Evolutionary conservation across 1,140 invertebrate genomes (phyloP), one percentile per base, ranked within the genome.

Genomic region (Argopecten irradians): DNA sequence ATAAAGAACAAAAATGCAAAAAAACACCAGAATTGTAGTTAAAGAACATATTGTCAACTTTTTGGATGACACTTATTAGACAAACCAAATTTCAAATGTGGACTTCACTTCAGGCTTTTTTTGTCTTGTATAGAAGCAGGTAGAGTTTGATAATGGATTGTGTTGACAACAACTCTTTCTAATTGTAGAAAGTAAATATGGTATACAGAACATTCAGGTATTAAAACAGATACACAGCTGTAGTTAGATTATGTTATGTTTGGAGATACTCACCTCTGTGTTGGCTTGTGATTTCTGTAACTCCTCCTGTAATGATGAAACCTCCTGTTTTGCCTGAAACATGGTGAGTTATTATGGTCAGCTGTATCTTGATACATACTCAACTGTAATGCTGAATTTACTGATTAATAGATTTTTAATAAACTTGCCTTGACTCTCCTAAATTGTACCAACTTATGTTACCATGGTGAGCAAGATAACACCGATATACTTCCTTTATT

Each of bases 271-370:
- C 34, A 93, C 93, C 91, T 93, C 92, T 36, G 90, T 89, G 88
- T 90, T 93, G n/a, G 90, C 92, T 71, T 83, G 86, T 9, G 43
- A 55, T 43, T 92, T 88, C 83, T 89, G 83, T 32, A 93, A 35
- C 41, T 93, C 91, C 28, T 87, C 71, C 89, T 90, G 85, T 85
- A 93, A 35, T 82, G 83, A 87, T 7, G 87, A 35, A 41, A 89
- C 84, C 32, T 93, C 92, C 87, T 91, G 84, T 33, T 89, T 89
- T 28, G 89, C 86, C 93, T 93, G 88, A 46, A 93, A 71, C n/a
- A 28, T 71, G 5, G n/a, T n/a, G n/a, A n/a, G n/a, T n/a, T n/a
- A n/a, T n/a, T n/a, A n/a, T n/a, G n/a, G n/a, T n/a, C n/a, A n/a
- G n/a, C n/a, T n/a, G n/a, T n/a, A n/a, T n/a, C n/a, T n/a, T n/a